Base-by-base conservation (phyloP, 30 jellyfish, hydroid and myxozoan genomes). In the Mastigias papua region DNA sequence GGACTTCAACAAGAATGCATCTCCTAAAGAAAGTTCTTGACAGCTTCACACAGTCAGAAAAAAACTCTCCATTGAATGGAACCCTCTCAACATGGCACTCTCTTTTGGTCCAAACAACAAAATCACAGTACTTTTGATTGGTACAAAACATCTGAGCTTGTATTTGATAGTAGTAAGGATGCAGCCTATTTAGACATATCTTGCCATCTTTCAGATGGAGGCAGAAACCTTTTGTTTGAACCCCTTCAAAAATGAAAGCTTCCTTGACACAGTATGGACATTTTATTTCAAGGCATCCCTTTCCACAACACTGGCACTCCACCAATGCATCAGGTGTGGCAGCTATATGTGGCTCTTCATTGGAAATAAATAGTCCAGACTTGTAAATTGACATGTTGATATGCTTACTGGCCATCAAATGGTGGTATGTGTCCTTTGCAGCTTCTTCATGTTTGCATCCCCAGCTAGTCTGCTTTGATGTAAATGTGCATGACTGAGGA, bases 381-480 rank as follows among this genome's bases (percentile, higher is more conserved):
- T 5, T 34, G 34, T 42, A 22, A 33, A 70, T 48, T 9, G 61
- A 16, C 31, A 33, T 9, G 29, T 0, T 17, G 23, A 17, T 32
- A 48, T 70, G 63, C 63, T 70, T 70, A 7, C 32, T 15, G 11
- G 82, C 61, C 33, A 17, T 21, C 25, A 70, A 17, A 2, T 35
- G 29, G 64, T 17, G 2, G 21, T 70, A 70, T 49, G 64, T 25
- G 8, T 70, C 84, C 33, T 62, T 1, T 20, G 87, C 87, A 35
- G 21, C 31, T 61, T 62, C 61, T 63, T 60, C 81, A 79, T 79
- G 79, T 20, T 61, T 26, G 20, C 33, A 23, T 28, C 89, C 78
- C 89, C 89, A 79, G 25, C 48, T 58, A 8, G 89, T 60, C 3
- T 76, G 79, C 61, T 61, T 27, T 27, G 80, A 22, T 33, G 89